Evolutionary conservation across 2,113 vertebrate genomes (phyloP).

Genomic region (Serinus canaria): DNA sequence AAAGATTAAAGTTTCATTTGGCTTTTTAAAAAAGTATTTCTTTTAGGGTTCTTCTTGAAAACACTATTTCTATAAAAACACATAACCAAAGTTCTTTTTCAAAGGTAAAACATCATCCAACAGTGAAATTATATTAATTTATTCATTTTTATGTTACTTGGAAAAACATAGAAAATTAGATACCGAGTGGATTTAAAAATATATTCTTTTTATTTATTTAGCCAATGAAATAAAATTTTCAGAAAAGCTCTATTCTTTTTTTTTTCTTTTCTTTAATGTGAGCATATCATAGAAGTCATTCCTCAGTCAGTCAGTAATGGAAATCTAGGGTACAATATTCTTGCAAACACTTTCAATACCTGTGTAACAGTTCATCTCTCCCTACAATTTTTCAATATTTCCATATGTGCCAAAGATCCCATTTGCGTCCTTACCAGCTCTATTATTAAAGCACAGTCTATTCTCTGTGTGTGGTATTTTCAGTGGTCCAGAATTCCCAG

Average conservation of each 20-base stretch:
- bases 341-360: background rate
- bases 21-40: rapidly evolving
- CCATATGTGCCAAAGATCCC: background rate
- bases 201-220: background rate
- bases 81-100: background rate
- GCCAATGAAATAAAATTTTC: background rate
- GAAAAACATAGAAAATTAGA: background rate
- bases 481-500: background rate
- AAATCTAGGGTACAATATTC: background rate
- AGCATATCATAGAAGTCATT: background rate
- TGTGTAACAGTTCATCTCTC: background rate
- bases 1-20: background rate
- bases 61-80: background rate
- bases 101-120: background rate
- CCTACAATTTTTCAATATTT: background rate
- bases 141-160: background rate
- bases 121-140: rapidly evolving
- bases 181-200: background rate
- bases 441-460: background rate
- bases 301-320: background rate
- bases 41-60: background rate
- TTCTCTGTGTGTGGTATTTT: background rate
- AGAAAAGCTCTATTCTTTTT: background rate
- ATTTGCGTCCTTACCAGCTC: background rate
- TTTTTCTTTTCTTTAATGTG: background rate